Conservation (phyloP, 1,140 invertebrate species). For the Trissolcus basalis region DNA sequence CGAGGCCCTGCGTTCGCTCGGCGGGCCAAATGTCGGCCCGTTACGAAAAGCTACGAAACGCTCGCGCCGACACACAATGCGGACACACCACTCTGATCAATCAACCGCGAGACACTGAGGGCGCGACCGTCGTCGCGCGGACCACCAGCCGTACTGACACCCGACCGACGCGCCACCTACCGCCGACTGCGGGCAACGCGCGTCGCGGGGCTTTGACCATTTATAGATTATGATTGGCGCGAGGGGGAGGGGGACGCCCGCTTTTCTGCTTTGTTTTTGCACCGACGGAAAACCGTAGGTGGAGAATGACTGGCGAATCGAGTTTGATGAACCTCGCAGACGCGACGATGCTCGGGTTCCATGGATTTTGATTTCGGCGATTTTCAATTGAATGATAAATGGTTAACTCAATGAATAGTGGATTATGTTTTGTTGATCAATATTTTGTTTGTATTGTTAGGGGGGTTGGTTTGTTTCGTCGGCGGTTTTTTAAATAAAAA, state of each 20-base stretch:
- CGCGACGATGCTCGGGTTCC: too few relatives aligned
- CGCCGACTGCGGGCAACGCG: neutral
- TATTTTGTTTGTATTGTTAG: too few relatives aligned
- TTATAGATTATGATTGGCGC: conserved; percentile 17
- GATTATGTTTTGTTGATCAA: too few relatives aligned
- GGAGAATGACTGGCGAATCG: too few relatives aligned
- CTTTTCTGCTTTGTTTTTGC: neutral
- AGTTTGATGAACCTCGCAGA: too few relatives aligned
- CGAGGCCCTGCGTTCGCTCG: conserved; percentile 51
- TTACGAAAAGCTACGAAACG: conserved; percentile 44
- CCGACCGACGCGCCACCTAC: conserved; percentile 5
- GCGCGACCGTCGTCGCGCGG: conserved; percentile 39
- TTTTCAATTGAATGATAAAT: too few relatives aligned
- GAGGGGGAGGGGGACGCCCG: neutral
- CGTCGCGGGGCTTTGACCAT: conserved; percentile 19
- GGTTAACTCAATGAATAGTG: too few relatives aligned
- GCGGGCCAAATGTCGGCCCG: conserved; percentile 49
- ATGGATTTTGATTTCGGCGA: too few relatives aligned
- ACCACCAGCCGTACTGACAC: conserved; percentile 7
- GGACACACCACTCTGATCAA: conserved; percentile 61
- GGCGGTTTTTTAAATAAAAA: too few relatives aligned
- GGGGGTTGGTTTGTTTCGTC: too few relatives aligned
- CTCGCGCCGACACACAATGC: conserved; percentile 55
- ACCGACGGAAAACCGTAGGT: too few relatives aligned
- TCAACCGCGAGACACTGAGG: conserved; percentile 60